Conservation (phyloP, 1,140 invertebrate species). For the Chionoecetes opilio region DNA sequence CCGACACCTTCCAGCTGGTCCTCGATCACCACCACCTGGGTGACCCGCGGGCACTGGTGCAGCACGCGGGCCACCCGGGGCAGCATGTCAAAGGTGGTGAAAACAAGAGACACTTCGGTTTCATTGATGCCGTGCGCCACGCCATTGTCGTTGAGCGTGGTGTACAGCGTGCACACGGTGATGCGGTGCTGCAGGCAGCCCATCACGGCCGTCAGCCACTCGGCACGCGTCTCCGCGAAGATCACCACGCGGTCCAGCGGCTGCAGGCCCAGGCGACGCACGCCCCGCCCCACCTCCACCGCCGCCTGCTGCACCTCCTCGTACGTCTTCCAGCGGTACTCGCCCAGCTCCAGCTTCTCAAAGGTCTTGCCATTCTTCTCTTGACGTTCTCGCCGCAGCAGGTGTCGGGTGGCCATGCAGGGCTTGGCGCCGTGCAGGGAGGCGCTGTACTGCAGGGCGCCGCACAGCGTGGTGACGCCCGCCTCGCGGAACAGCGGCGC, state of each 20-base stretch:
- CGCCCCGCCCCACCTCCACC: slow-evolving; percentile 83
- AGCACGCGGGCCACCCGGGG: slow-evolving; percentile 74
- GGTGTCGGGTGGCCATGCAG: slow-evolving; percentile 86
- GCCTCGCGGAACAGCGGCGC: slow-evolving; percentile 73
- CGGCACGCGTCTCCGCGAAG: slow-evolving; percentile 87
- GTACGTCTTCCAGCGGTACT: slow-evolving; percentile 86
- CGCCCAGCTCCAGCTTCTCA: slow-evolving; percentile 85
- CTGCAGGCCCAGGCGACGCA: slow-evolving; percentile 83
- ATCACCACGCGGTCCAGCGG: slow-evolving; percentile 85
- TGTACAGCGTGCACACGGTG: slow-evolving; percentile 87
- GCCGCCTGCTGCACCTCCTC: slow-evolving; percentile 84
- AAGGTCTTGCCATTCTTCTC: slow-evolving; percentile 86
- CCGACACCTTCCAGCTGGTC: slow-evolving; percentile 80
- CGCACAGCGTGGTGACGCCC: slow-evolving; percentile 74
- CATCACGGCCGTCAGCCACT: slow-evolving; percentile 87
- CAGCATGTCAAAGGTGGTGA: slow-evolving; percentile 78
- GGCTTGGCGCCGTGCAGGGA: slow-evolving; percentile 82
- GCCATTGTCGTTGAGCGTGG: slow-evolving; percentile 87
- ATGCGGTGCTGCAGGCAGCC: slow-evolving; percentile 84
- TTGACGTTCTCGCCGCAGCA: slow-evolving; percentile 86
- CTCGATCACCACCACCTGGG: slow-evolving; percentile 78
- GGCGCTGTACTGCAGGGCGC: slow-evolving; percentile 75
- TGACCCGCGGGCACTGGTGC: slow-evolving; percentile 71
- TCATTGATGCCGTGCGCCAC: slow-evolving; percentile 86
- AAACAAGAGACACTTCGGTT: slow-evolving; percentile 84